These are phyloP conservation scores for Helicoverpa assulta DNA, from an alignment of 2,888 invertebrate genomes.

Conservation along the genomic window DNA sequence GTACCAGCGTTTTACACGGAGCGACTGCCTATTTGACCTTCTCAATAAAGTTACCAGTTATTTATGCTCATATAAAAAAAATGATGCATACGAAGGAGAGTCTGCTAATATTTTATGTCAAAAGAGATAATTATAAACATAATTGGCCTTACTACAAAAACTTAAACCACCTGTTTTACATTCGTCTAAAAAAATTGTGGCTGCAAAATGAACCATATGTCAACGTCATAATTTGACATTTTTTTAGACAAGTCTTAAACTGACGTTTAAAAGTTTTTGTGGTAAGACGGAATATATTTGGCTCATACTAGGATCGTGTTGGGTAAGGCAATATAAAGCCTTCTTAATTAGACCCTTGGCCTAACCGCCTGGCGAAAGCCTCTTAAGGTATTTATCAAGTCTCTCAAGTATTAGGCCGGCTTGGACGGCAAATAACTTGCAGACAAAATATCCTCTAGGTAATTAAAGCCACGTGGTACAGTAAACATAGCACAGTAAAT, in stretches of 20 bases:
- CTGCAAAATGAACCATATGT: too few relatives aligned
- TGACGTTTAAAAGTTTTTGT: too few relatives aligned
- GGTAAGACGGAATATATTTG: too few relatives aligned
- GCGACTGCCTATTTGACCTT: too few relatives aligned
- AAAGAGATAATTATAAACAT: neutral
- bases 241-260: too few relatives aligned
- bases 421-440: conserved; percentile 1
- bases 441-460: neutral
- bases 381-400: conserved; percentile 15
- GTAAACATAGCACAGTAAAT: neutral
- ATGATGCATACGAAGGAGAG: too few relatives aligned
- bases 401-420: conserved; percentile 13
- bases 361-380: conserved; percentile 9
- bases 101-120: neutral
- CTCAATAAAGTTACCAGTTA: too few relatives aligned
- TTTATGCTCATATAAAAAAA: too few relatives aligned
- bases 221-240: too few relatives aligned
- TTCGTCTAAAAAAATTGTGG: too few relatives aligned
- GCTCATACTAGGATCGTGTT: neutral
- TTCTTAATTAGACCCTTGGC: conserved; percentile 37
- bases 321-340: conserved; percentile 2
- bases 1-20: too few relatives aligned
- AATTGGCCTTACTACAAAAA: neutral
- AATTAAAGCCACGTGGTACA: neutral
- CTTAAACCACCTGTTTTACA: too few relatives aligned